Evolutionary conservation across 2,888 invertebrate genomes (phyloP).

Genomic region (Diarsia dahlii): DNA sequence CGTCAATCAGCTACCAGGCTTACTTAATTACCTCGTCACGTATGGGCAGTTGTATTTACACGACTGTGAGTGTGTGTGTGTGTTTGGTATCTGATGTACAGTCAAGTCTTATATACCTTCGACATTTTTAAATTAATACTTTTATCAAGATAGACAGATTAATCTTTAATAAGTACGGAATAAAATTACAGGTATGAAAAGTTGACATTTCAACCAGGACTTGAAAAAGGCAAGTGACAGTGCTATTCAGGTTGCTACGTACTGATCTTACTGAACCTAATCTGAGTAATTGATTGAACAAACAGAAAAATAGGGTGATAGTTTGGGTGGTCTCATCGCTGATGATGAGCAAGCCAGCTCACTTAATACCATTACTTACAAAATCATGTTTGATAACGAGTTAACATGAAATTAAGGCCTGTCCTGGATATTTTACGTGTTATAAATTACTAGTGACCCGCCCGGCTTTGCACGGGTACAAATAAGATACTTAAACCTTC

Average conservation of each 20-base stretch:
- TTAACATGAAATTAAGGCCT: neutral
- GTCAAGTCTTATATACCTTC: neutral
- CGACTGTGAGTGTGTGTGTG: slow-evolving; percentile 51
- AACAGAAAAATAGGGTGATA: too few relatives aligned
- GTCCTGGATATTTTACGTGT: neutral
- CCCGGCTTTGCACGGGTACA: too few relatives aligned
- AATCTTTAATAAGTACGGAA: neutral
- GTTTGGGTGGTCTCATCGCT: too few relatives aligned
- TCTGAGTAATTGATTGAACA: too few relatives aligned
- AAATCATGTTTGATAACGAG: neutral
- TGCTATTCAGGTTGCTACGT: too few relatives aligned
- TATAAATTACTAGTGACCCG: too few relatives aligned
- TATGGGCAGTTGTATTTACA: slow-evolving; percentile 61
- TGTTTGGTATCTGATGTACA: slow-evolving; percentile 19
- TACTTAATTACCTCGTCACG: slow-evolving; percentile 79
- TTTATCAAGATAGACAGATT: neutral
- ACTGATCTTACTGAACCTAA: too few relatives aligned
- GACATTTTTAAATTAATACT: neutral
- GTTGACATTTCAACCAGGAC: neutral
- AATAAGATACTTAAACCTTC: too few relatives aligned
- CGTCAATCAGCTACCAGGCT: slow-evolving; percentile 78
- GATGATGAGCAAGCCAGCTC: too few relatives aligned
- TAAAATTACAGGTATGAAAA: neutral
- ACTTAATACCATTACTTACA: neutral
- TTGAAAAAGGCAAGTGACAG: too few relatives aligned